Conservation (phyloP, 1,140 invertebrate genomes). For the Pseudomyrmex concolor region DNA sequence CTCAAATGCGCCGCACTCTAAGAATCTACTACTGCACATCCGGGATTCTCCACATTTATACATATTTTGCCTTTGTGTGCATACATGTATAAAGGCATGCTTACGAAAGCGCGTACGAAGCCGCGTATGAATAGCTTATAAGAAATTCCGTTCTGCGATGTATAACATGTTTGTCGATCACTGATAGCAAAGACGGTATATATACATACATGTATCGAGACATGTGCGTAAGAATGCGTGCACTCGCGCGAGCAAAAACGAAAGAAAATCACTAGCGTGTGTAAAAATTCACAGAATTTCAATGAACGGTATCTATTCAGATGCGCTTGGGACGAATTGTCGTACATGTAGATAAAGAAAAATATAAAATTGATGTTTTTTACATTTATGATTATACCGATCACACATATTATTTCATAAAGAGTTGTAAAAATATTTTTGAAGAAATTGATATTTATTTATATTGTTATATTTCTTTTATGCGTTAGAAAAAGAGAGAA, state of each 20-base stretch:
- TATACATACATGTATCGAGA: not conserved
- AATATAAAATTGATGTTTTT: not conserved
- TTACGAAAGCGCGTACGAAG: not conserved
- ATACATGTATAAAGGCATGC: constrained; percentile 35
- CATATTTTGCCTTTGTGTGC: constrained; percentile 8
- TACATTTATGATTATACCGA: not conserved
- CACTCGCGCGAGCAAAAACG: not conserved
- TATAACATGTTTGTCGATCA: constrained; percentile 35
- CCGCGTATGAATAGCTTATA: constrained; percentile 16
- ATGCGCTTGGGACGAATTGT: constrained; percentile 7
- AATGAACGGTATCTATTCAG: constrained; percentile 24
- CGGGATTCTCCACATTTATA: constrained; percentile 39
- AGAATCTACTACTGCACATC: constrained; percentile 21
- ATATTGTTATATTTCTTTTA: too few species aligned
- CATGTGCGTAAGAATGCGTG: not conserved
- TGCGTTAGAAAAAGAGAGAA: too few species aligned
- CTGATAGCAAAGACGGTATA: not conserved
- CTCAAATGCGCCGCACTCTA: not conserved
- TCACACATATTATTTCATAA: not conserved
- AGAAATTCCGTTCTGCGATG: constrained; percentile 50
- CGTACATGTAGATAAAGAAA: not conserved
- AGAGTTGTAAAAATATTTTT: constrained; percentile 1
- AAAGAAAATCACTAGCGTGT: constrained; percentile 19
- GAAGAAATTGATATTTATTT: not conserved
- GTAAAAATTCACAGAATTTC: constrained; percentile 38